Evolutionary conservation across 1,140 invertebrate genomes (phyloP).

Genomic region (Psilanteris sp.): DNA sequence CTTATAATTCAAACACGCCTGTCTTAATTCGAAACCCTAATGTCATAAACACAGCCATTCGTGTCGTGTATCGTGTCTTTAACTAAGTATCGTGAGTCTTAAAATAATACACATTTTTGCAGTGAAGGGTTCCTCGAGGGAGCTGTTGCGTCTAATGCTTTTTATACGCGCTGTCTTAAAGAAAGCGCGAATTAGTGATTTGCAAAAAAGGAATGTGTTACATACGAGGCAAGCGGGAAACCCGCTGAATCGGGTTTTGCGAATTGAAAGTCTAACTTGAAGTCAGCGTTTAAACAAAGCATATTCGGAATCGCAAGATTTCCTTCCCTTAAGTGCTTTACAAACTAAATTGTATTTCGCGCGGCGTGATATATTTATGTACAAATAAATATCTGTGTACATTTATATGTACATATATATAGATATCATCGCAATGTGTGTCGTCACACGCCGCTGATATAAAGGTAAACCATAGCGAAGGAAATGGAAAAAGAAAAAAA

Average conservation of each 20-base stretch:
- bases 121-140: slow-evolving; percentile 17
- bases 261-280: slow-evolving; percentile 48
- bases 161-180: slow-evolving; percentile 58
- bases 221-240: too few relatives aligned
- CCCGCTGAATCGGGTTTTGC: too few relatives aligned
- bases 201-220: too few relatives aligned
- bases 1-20: too few relatives aligned
- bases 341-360: slow-evolving; percentile 72
- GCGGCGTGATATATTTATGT: slow-evolving; percentile 66
- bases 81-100: too few relatives aligned
- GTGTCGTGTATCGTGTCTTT: too few relatives aligned
- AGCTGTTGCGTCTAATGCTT: slow-evolving; percentile 34
- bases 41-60: too few relatives aligned
- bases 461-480: slow-evolving; percentile 5
- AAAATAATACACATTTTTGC: too few relatives aligned
- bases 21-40: too few relatives aligned
- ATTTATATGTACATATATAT: too few relatives aligned
- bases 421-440: slow-evolving; percentile 24
- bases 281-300: slow-evolving; percentile 58
- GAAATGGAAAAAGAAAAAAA: too few relatives aligned
- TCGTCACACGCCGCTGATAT: slow-evolving; percentile 43
- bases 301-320: slow-evolving; percentile 71
- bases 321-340: slow-evolving; percentile 79
- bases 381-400: too few relatives aligned
- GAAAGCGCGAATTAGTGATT: slow-evolving; percentile 12